A percentile compares a stretch with the other conserved stretches of the same genome.
Evolutionary conservation across 2,113 vertebrate species (phyloP).

Genomic region (Gracilinanus agilis): DNA sequence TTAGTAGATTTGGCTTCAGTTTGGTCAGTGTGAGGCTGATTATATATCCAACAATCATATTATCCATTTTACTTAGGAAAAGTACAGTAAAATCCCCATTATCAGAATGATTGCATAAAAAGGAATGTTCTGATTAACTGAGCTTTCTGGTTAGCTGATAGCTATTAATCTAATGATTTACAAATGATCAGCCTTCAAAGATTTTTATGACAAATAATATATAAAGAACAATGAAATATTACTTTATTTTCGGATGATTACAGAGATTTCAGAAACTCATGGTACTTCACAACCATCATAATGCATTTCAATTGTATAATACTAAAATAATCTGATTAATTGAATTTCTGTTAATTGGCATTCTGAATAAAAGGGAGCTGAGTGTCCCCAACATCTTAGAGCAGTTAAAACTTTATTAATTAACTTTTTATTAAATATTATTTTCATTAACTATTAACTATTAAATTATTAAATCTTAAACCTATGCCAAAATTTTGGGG

Average conservation of each 20-base stretch:
- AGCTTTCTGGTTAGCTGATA: conserved; percentile 19
- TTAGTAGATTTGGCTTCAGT: not conserved
- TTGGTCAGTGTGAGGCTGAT: not conserved
- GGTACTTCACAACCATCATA: not conserved
- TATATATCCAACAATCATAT: not conserved
- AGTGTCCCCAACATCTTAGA: not conserved
- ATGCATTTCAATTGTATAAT: not conserved
- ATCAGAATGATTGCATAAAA: conserved; percentile 26
- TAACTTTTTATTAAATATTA: too few species aligned
- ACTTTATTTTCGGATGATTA: not conserved
- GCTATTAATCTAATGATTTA: not conserved
- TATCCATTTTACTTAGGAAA: conserved; percentile 23
- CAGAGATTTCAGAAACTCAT: not conserved
- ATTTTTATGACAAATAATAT: not conserved
- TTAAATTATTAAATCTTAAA: not conserved
- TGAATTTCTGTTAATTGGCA: conserved; percentile 25
- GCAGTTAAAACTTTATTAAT: too few species aligned
- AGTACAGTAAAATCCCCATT: conserved; percentile 13
- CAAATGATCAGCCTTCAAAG: not conserved
- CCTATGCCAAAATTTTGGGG: not conserved
- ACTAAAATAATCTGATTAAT: not conserved
- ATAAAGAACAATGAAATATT: not conserved
- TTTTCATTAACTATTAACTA: too few species aligned
- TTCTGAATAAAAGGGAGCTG: conserved; percentile 4
- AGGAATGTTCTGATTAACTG: not conserved